A percentile compares a stretch with the other conserved stretches of the same genome.
phyloP scores from a whole-genome alignment of 2,888 invertebrate genomes.

The Odontocolon sp. region DNA sequence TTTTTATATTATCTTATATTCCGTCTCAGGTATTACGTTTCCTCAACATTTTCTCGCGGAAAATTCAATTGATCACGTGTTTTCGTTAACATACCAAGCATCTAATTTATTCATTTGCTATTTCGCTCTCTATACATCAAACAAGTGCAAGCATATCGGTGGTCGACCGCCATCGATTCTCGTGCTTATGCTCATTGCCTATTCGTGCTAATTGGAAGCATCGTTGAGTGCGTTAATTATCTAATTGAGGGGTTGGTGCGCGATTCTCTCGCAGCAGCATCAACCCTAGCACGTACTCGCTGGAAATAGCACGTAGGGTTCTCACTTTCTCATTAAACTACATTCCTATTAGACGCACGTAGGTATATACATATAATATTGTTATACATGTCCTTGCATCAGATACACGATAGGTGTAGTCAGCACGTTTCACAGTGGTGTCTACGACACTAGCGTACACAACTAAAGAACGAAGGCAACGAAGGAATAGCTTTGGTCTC shows the following conservation, averaged over 20 bases:
- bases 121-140: not conserved
- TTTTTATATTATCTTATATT: not conserved
- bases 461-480: too few species aligned
- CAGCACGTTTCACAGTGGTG: too few species aligned
- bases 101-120: not conserved
- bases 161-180: constrained; percentile 56
- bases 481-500: too few species aligned
- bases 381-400: too few species aligned
- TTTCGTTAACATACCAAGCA: not conserved
- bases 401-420: too few species aligned
- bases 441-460: too few species aligned
- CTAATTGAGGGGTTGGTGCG: constrained; percentile 60
- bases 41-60: not conserved
- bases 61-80: not conserved
- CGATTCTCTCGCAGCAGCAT: constrained; percentile 18
- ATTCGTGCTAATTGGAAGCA: constrained; percentile 65
- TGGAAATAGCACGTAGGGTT: too few species aligned
- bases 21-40: not conserved
- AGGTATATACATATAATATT: too few species aligned
- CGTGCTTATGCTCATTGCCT: constrained; percentile 60
- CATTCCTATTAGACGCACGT: not conserved
- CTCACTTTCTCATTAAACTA: constrained; percentile 7
- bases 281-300: not conserved
- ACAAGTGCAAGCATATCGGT: constrained; percentile 1
- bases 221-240: constrained; percentile 68